Base-by-base conservation (phyloP, 2,113 vertebrate species). In the Acrocephalus arundinaceus region DNA sequence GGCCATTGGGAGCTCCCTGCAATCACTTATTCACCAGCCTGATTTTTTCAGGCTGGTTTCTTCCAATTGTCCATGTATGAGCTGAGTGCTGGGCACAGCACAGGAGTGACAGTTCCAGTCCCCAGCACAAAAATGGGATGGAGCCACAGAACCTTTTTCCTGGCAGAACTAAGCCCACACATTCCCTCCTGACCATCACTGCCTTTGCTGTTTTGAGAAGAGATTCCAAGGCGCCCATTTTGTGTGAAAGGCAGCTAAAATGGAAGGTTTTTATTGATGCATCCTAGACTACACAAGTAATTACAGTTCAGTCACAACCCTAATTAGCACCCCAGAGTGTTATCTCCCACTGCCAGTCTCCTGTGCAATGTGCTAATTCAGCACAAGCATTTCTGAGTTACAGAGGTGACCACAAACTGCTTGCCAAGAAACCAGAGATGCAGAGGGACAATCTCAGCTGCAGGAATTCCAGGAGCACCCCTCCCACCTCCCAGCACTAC, bases 191-290 rank as follows among this genome's bases (percentile, higher is more conserved):
- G 48, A 62, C n/a, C 37, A 51, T 10, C 33, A 11, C 0, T 45
- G 39, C 54, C 79, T 55, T 25, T 55, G 65, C 57, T 82, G 22
- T 11, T 82, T 27, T 12, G 61, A 51, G 48, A 41, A 25, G 39
- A 75, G n/a, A 55, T 66, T 71, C 54, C 46, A 62, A 57, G 65
- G 66, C 24, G 41, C 5, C 5, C 46, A 14, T 41, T 68, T 24
- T 0, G 0, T 0, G 0, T 43, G 58, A 70, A 62, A 57, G 16
- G 15, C 23, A 35, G 25, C n/a, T 83, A 0, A 85, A 54, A 54
- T 43, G 46, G 37, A 83, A 87, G n/a, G 4, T 30, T 78, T 71
- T 65, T 65, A 89, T 2, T 46, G 55, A 66, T 22, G 30, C 0
- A 2, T 8, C 51, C 82, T 10, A 11, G 28, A 51, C 23, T 65